A percentile compares a stretch with the other conserved stretches of the same genome.
Evolutionary conservation across 1,140 invertebrate genomes (phyloP).

Genomic region (Eupristina koningsbergeri): DNA sequence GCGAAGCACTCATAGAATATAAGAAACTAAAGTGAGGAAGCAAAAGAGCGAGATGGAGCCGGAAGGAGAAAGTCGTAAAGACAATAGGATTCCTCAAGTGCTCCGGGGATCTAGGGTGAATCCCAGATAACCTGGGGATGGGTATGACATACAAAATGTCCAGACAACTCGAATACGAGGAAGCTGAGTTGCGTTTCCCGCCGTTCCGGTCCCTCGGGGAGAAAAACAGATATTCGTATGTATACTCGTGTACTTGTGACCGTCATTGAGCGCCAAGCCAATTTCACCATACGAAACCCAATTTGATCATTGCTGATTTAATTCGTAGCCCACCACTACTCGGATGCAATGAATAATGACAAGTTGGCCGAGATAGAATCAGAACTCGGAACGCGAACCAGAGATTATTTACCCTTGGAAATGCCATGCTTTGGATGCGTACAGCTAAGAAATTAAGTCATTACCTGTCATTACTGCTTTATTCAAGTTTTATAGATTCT

Average conservation of each 20-base stretch:
- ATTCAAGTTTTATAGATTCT: background rate
- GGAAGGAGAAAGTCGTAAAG: slow-evolving; percentile 19
- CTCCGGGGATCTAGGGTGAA: slow-evolving; percentile 29
- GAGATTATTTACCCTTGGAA: background rate
- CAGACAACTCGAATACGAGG: background rate
- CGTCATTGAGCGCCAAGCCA: slow-evolving; percentile 44
- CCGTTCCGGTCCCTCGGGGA: background rate
- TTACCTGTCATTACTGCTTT: background rate
- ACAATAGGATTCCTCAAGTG: slow-evolving; percentile 36
- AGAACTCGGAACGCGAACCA: background rate
- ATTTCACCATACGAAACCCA: slow-evolving; percentile 55
- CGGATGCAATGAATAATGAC: slow-evolving; percentile 19
- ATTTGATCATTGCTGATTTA: slow-evolving; percentile 51
- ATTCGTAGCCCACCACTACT: slow-evolving; percentile 23
- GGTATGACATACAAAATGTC: background rate
- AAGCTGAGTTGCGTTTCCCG: slow-evolving; percentile 6
- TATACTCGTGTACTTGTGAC: background rate
- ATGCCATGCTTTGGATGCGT: background rate
- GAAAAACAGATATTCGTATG: background rate
- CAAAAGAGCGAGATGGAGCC: background rate
- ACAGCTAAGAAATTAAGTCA: background rate
- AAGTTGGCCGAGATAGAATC: background rate
- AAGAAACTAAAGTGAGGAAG: slow-evolving; percentile 13
- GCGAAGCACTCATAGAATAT: slow-evolving; percentile 28
- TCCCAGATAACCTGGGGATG: background rate